A percentile compares a stretch with the other conserved stretches of the same genome.
These are phyloP conservation scores for Chironomus tepperi DNA, from an alignment of 1,140 invertebrate genomes.

Conservation along the genomic window DNA sequence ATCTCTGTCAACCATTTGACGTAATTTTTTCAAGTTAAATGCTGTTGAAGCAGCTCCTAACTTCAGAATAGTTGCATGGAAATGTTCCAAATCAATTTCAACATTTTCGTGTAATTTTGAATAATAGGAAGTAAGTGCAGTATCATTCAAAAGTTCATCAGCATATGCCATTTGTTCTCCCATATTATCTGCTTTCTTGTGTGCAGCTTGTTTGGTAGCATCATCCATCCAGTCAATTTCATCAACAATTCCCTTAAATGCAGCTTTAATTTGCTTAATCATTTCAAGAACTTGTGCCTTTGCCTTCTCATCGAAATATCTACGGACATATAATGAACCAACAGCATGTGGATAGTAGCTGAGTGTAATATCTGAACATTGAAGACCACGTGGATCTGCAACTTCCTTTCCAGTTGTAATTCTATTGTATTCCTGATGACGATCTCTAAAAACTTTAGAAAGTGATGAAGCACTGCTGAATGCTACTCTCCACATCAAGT, in stretches of 20 bases:
- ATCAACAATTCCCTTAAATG: slow-evolving; percentile 47
- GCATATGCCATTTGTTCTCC: slow-evolving; percentile 48
- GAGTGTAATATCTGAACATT: background rate
- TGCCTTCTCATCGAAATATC: slow-evolving; percentile 46
- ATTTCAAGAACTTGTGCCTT: slow-evolving; percentile 51
- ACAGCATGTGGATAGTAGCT: slow-evolving; percentile 41
- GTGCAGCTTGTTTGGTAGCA: slow-evolving; percentile 45
- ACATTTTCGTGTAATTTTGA: slow-evolving; percentile 34
- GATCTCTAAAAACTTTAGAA: background rate
- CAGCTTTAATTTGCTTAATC: slow-evolving; percentile 52
- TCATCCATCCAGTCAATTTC: slow-evolving; percentile 61
- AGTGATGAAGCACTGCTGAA: background rate
- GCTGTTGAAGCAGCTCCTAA: slow-evolving; percentile 50
- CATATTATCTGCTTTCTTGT: slow-evolving; percentile 46
- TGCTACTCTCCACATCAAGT: background rate
- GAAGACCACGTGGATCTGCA: background rate
- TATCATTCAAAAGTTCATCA: slow-evolving; percentile 48
- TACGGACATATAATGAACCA: slow-evolving; percentile 48
- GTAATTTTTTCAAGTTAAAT: slow-evolving; percentile 49
- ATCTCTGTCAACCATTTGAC: slow-evolving; percentile 54
- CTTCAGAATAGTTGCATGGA: slow-evolving; percentile 49
- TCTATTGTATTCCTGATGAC: slow-evolving; percentile 21
- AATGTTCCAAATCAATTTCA: slow-evolving; percentile 43
- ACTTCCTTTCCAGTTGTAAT: slow-evolving; percentile 22
- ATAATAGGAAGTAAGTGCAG: slow-evolving; percentile 45